Base-by-base conservation (phyloP, 2,797 vertebrate species). In the Hephaestus fuliginosus region DNA sequence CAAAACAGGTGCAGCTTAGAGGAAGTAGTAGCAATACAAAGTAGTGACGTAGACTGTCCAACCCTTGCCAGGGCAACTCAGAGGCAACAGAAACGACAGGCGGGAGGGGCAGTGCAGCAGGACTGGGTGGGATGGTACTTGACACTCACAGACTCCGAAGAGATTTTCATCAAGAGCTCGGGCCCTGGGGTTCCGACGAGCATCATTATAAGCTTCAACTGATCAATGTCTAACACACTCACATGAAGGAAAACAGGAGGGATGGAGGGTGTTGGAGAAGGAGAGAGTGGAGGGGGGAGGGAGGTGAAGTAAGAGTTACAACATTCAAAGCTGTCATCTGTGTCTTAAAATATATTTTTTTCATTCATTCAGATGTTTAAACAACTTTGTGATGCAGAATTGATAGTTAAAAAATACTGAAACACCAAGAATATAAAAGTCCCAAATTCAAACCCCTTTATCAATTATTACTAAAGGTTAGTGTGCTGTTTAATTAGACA, bases 201-300 rank as follows among this genome's bases (percentile, higher is more conserved):
- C 96, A 95, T 96, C 97, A 99, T 96, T 96, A 99, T 98, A 95
- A 96, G 97, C 96, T 97, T 97, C 97, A 99, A 98, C 95, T 98
- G 98, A 98, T 98, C 98, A 99, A 99, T 98, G 96, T 99, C 97
- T 99, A 97, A 92, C 94, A 93, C 92, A 93, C 95, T 95, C 95
- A 95, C 95, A 97, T 99, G 96, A 98, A 98, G 98, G 97, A 98
- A 98, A 98, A 98, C 94, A 95, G 72, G 76, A 96, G 91, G 95
- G 95, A 95, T 91, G 83, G 86, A 80, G 70, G 71, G 57, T 36
- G 44, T 64, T 61, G 61, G 69, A 73, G 52, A 44, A 63, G 73
- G 80, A 85, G 71, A 87, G 76, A 86, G 52, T 80, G 63, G 58
- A 85, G 44, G 85, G 63, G 60, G 39, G 63, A 84, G 72, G 70